A percentile compares a stretch with the other conserved stretches of the same genome.
phyloP scores from a whole-genome alignment of 2,797 vertebrate species.

The Hapalemur alaotrensis region DNA sequence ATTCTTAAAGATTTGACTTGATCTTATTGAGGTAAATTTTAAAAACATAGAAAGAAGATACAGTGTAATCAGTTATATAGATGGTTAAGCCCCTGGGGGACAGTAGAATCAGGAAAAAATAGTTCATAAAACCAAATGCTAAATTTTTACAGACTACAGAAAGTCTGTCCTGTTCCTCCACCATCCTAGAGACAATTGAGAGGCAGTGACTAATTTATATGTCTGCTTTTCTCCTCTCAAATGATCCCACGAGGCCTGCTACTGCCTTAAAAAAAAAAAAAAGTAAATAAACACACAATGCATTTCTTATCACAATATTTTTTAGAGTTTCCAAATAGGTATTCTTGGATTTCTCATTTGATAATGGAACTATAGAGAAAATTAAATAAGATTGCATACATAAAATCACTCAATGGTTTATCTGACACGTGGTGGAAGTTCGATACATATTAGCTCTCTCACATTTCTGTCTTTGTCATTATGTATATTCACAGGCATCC shows the following conservation, averaged over 20 bases:
- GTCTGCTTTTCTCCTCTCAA: not conserved
- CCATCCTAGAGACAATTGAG: not conserved
- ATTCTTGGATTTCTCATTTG: not conserved
- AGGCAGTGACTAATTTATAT: not conserved
- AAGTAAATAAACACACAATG: not conserved
- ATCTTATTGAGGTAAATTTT: not conserved
- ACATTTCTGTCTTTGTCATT: not conserved
- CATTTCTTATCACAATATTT: not conserved
- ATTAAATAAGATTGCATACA: not conserved
- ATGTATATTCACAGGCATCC: not conserved
- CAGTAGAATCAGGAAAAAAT: not conserved
- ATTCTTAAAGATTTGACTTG: not conserved
- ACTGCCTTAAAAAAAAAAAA: not conserved
- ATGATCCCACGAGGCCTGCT: not conserved
- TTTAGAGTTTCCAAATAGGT: not conserved
- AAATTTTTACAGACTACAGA: not conserved
- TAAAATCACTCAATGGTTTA: not conserved
- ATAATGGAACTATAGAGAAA: not conserved
- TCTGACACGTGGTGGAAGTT: not conserved
- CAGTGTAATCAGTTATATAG: not conserved
- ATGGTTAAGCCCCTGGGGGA: not conserved
- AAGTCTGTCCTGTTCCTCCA: not conserved
- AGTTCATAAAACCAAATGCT: not conserved
- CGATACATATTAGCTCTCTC: not conserved
- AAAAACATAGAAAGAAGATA: not conserved